Percentiles rank a stretch among this genome's conserved stretches.
These are phyloP conservation scores for Pachyramphus minor DNA, from an alignment of 2,113 vertebrate genomes.

Conservation along the genomic window DNA sequence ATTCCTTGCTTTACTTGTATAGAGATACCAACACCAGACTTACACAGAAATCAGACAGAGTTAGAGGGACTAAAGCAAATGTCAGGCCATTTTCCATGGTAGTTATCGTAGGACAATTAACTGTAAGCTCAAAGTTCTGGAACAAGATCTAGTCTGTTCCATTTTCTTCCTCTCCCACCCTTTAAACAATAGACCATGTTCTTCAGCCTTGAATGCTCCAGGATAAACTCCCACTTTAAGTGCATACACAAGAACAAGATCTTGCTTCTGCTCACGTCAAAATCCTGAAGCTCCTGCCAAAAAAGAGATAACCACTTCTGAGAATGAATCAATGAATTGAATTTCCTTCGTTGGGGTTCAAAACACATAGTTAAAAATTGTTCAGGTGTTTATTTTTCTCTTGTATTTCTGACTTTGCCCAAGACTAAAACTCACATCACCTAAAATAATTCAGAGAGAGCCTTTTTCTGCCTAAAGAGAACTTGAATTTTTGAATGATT, in stretches of 20 bases:
- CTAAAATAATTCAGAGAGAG: not conserved
- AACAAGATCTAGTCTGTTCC: not conserved
- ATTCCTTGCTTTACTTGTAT: not conserved
- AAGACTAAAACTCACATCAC: not conserved
- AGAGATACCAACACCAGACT: not conserved
- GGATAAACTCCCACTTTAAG: not conserved
- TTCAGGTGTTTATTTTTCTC: not conserved
- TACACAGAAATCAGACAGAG: not conserved
- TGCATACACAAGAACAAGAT: not conserved
- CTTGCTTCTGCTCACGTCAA: not conserved
- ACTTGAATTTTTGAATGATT: slow-evolving; percentile 1
- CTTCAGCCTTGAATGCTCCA: not conserved
- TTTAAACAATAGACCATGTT: not conserved
- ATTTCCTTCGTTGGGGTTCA: not conserved
- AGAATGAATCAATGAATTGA: not conserved
- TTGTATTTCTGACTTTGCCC: not conserved
- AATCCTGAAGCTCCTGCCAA: not conserved
- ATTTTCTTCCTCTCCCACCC: not conserved
- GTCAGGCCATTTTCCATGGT: not conserved
- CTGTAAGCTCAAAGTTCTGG: not conserved
- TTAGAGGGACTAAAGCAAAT: not conserved
- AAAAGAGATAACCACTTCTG: not conserved
- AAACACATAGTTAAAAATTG: not conserved
- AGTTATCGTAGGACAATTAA: not conserved
- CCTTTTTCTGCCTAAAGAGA: not conserved